Evolutionary conservation across 2,888 invertebrate species (phyloP).

Genomic region (Merodon equestris): DNA sequence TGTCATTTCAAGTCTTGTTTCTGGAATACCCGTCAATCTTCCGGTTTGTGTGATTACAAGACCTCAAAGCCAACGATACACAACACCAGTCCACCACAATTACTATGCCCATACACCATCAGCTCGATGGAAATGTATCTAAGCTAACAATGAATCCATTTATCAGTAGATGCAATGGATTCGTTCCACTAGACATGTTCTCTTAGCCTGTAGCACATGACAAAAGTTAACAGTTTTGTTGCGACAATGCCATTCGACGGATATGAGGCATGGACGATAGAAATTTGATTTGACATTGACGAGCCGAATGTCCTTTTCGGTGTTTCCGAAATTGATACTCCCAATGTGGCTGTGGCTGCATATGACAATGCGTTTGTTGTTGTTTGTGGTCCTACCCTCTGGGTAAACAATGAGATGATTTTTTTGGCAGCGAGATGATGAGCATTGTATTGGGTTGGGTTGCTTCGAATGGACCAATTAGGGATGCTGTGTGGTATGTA

Average conservation of each 20-base stretch:
- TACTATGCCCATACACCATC: slow-evolving; percentile 31
- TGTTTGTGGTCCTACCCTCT: slow-evolving; percentile 40
- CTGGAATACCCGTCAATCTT: slow-evolving; percentile 62
- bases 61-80: slow-evolving; percentile 58
- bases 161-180: slow-evolving; percentile 46
- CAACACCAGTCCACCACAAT: slow-evolving; percentile 59
- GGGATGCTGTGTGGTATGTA: slow-evolving; percentile 21
- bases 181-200: slow-evolving; percentile 34
- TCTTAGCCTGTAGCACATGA: slow-evolving; percentile 51
- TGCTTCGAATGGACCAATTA: slow-evolving; percentile 64
- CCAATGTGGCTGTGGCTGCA: slow-evolving; percentile 7
- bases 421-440: slow-evolving; percentile 48
- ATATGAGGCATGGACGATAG: slow-evolving; percentile 44
- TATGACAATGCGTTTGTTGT: neutral
- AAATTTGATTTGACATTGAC: slow-evolving; percentile 68
- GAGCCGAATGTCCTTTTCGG: slow-evolving; percentile 52
- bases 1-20: slow-evolving; percentile 51
- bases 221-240: slow-evolving; percentile 61
- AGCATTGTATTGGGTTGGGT: slow-evolving; percentile 47
- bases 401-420: slow-evolving; percentile 39
- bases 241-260: slow-evolving; percentile 26
- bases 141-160: slow-evolving; percentile 63
- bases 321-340: slow-evolving; percentile 51
- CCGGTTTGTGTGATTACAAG: slow-evolving; percentile 55
- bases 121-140: neutral